These are phyloP conservation scores for Volucella inflata DNA, from an alignment of 2,888 invertebrate genomes.

Conservation along the genomic window DNA sequence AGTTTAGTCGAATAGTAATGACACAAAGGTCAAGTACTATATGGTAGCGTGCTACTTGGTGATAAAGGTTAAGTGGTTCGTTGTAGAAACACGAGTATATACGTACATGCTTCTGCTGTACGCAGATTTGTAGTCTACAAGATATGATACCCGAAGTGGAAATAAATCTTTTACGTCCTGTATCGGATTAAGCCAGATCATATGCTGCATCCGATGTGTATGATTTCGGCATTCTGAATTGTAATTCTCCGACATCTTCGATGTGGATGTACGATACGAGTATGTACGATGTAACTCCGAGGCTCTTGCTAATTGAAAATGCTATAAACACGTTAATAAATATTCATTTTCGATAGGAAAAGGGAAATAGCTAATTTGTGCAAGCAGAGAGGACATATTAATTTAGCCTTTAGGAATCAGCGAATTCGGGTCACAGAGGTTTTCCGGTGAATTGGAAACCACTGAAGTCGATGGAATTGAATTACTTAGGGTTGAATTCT, in stretches of 20 bases:
- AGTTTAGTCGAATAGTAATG: no score
- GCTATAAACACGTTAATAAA: constrained; percentile 11
- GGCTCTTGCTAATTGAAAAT: constrained; percentile 22
- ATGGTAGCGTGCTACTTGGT: no score
- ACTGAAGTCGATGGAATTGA: neutral
- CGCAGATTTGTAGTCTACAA: no score
- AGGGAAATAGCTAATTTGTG: neutral
- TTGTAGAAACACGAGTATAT: no score
- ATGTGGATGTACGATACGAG: no score
- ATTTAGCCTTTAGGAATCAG: neutral
- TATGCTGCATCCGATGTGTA: neutral
- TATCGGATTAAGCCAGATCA: no score
- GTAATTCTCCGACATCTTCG: neutral
- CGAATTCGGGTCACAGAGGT: neutral
- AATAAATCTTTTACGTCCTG: no score
- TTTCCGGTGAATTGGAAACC: neutral
- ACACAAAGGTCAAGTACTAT: no score
- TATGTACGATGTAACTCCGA: neutral
- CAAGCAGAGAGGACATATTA: no score
- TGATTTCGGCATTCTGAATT: constrained; percentile 17
- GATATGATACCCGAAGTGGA: no score
- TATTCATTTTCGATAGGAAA: constrained; percentile 4
- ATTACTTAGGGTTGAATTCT: neutral
- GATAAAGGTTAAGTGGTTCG: no score
- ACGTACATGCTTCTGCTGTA: no score